phyloP scores from a whole-genome alignment of 1,140 invertebrate genomes.

The Planococcus citri region DNA sequence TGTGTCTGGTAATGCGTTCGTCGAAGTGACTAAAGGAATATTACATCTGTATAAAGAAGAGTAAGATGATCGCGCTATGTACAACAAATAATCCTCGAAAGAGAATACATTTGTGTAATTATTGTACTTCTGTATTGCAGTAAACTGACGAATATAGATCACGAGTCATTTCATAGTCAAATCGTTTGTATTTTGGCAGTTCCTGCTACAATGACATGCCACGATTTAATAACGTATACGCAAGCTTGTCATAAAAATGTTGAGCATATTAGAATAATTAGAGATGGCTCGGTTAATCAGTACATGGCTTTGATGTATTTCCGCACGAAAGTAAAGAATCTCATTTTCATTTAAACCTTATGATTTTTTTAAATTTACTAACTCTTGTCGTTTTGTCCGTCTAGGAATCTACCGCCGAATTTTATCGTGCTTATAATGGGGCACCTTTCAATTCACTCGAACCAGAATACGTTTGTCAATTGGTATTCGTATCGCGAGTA shows the following conservation, averaged over 20 bases:
- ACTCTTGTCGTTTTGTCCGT: conserved; percentile 24
- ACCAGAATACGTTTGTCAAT: conserved; percentile 72
- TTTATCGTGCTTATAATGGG: conserved; percentile 88
- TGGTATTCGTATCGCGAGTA: conserved; percentile 88
- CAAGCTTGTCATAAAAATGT: conserved; percentile 84
- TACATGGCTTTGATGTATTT: conserved; percentile 94
- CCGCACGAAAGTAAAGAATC: conserved; percentile 42
- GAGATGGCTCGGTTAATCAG: conserved; percentile 75
- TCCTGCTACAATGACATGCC: conserved; percentile 81
- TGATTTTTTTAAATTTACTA: background rate
- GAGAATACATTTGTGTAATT: too few species aligned
- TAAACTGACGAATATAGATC: conserved; percentile 39
- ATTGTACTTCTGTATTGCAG: conserved; percentile 33
- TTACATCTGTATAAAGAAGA: conserved; percentile 94
- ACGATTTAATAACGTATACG: conserved; percentile 88
- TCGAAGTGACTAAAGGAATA: conserved; percentile 92
- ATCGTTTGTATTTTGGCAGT: conserved; percentile 86
- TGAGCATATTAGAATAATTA: conserved; percentile 79
- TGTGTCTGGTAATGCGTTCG: conserved; percentile 90
- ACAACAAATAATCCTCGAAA: too few species aligned
- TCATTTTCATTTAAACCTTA: conserved; percentile 15
- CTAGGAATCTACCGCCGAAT: conserved; percentile 73
- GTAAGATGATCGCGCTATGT: conserved; percentile 35
- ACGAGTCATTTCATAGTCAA: conserved; percentile 53
- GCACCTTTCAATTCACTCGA: conserved; percentile 85